Conservation (phyloP, 2,113 vertebrate species). For the Daphoenositta chrysoptera region DNA sequence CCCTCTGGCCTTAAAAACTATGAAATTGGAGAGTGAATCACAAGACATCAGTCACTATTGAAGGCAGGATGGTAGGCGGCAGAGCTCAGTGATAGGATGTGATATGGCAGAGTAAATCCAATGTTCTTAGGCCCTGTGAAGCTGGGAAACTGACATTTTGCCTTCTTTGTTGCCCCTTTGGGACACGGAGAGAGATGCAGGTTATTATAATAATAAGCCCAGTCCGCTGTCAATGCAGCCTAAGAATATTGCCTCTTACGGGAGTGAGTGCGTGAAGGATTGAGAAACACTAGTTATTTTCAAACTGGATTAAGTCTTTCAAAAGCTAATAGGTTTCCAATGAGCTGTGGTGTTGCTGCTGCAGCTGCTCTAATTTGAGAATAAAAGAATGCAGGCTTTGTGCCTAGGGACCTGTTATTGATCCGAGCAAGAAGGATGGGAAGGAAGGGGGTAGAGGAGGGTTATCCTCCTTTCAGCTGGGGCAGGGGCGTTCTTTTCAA, state of each 20-base stretch:
- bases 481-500: slow-evolving; percentile 69
- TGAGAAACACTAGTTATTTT: slow-evolving; percentile 69
- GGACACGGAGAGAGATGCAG: neutral
- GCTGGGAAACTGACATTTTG: slow-evolving; percentile 54
- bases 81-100: neutral
- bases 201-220: slow-evolving; percentile 26
- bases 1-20: slow-evolving; percentile 19
- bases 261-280: slow-evolving; percentile 31
- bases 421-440: slow-evolving; percentile 62
- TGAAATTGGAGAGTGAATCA: slow-evolving; percentile 32
- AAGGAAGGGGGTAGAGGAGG: slow-evolving; percentile 41
- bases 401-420: slow-evolving; percentile 74
- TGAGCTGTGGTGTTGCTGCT: slow-evolving; percentile 68
- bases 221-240: neutral
- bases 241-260: slow-evolving; percentile 5
- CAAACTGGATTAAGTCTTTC: slow-evolving; percentile 77
- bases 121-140: slow-evolving; percentile 6
- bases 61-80: neutral
- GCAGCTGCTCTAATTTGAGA: slow-evolving; percentile 85
- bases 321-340: slow-evolving; percentile 82
- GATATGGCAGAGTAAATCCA: neutral
- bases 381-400: slow-evolving; percentile 85
- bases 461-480: slow-evolving; percentile 65
- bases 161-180: slow-evolving; percentile 44
- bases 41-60: neutral